Evolutionary conservation across 2,113 vertebrate species (phyloP).

Genomic region (Bothrops jararaca): DNA sequence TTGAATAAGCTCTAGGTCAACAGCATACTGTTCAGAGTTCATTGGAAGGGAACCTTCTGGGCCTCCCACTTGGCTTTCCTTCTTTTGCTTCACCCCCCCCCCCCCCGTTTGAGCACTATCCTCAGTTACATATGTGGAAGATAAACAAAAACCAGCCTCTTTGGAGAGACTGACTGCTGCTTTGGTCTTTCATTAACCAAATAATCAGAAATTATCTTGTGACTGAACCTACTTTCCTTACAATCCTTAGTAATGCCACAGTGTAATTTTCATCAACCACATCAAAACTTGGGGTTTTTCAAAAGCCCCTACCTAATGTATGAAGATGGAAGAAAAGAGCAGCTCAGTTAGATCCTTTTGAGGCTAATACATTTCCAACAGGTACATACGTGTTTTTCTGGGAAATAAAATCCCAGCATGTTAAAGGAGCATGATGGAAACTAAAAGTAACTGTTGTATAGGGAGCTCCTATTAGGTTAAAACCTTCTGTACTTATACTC

Average conservation of each 20-base stretch:
- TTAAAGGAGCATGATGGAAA: neutral
- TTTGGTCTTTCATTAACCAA: neutral
- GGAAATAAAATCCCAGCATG: neutral
- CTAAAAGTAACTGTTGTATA: neutral
- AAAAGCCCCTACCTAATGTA: neutral
- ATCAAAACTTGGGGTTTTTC: neutral
- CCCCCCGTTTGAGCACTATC: neutral
- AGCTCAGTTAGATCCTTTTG: neutral
- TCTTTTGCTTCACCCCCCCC: neutral
- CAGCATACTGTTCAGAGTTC: neutral
- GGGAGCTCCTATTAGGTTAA: neutral
- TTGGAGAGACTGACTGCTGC: neutral
- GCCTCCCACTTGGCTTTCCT: neutral
- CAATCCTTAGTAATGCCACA: neutral
- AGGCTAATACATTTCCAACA: neutral
- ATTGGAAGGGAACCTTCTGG: neutral
- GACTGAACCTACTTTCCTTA: neutral
- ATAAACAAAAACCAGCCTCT: neutral
- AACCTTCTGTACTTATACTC: neutral
- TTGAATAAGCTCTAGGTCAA: neutral
- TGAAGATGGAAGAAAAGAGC: neutral
- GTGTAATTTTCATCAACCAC: neutral
- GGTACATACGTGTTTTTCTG: neutral
- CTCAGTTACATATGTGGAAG: neutral
- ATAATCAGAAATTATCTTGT: neutral